Percentiles rank a stretch among this genome's conserved stretches.
phyloP scores from a whole-genome alignment of 2,888 invertebrate genomes.

The Sminthurinus aureus region DNA sequence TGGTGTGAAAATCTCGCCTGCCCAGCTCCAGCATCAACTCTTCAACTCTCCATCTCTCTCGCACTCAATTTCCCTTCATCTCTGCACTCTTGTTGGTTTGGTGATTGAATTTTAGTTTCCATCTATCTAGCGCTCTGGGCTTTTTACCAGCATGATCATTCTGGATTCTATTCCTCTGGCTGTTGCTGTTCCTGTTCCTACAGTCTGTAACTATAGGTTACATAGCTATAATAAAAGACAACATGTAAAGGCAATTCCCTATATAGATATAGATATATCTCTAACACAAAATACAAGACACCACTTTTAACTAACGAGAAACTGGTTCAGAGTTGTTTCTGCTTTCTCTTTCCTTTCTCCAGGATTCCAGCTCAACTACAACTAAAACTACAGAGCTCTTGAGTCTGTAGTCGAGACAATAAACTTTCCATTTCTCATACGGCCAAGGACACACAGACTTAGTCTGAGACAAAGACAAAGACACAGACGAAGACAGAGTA shows the following conservation, averaged over 20 bases:
- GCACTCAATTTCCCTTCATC: background rate
- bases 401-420: background rate
- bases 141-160: conserved; percentile 1
- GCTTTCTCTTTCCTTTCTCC: background rate
- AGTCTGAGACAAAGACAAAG: background rate
- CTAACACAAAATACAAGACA: too few relatives aligned
- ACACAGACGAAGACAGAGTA: background rate
- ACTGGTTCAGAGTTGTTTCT: too few relatives aligned
- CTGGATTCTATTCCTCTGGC: background rate
- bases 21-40: background rate
- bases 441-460: background rate
- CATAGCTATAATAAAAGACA: too few relatives aligned
- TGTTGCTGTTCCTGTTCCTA: background rate
- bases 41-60: conserved; percentile 6
- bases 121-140: conserved; percentile 1
- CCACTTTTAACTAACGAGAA: too few relatives aligned
- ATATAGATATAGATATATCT: too few relatives aligned
- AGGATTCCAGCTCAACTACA: too few relatives aligned
- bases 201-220: too few relatives aligned
- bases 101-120: conserved; percentile 21
- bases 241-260: too few relatives aligned
- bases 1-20: conserved; percentile 29
- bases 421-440: conserved; percentile 3
- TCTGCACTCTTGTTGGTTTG: conserved; percentile 12
- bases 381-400: too few relatives aligned